A percentile compares a stretch with the other conserved stretches of the same genome.
These are phyloP conservation scores for Takifugu flavidus DNA, from an alignment of 2,113 vertebrate species.

Conservation along the genomic window DNA sequence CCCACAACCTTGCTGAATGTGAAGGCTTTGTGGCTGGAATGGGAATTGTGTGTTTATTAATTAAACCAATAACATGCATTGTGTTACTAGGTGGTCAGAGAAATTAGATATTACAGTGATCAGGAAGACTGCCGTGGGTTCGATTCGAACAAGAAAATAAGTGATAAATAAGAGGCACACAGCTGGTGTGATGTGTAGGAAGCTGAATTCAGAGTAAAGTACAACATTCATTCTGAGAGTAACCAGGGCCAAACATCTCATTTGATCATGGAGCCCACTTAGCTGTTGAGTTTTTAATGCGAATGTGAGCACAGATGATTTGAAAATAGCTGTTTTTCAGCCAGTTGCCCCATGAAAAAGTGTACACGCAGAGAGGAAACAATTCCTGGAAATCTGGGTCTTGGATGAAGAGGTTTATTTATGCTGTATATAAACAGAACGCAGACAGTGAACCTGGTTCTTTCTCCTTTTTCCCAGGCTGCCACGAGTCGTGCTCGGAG, in stretches of 20 bases:
- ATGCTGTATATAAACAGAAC: background rate
- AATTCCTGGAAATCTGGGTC: background rate
- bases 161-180: too few relatives aligned
- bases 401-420: background rate
- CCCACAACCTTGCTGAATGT: background rate
- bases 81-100: background rate
- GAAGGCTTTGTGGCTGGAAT: background rate
- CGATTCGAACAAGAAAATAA: too few relatives aligned
- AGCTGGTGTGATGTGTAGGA: too few relatives aligned
- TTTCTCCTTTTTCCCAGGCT: slow-evolving; percentile 68
- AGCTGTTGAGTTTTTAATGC: background rate
- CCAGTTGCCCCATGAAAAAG: background rate
- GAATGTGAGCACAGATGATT: background rate
- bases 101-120: too few relatives aligned
- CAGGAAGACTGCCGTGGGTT: too few relatives aligned
- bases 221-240: too few relatives aligned
- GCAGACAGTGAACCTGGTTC: background rate
- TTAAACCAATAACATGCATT: background rate
- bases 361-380: background rate
- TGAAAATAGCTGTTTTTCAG: background rate
- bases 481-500: slow-evolving; percentile 80
- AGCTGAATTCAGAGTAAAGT: too few relatives aligned
- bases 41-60: background rate
- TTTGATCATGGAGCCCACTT: background rate
- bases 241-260: background rate